Percentiles rank a stretch among this genome's conserved stretches.
Conservation (phyloP, 1,140 invertebrate genomes). For the Drosophila baimaii region DNA sequence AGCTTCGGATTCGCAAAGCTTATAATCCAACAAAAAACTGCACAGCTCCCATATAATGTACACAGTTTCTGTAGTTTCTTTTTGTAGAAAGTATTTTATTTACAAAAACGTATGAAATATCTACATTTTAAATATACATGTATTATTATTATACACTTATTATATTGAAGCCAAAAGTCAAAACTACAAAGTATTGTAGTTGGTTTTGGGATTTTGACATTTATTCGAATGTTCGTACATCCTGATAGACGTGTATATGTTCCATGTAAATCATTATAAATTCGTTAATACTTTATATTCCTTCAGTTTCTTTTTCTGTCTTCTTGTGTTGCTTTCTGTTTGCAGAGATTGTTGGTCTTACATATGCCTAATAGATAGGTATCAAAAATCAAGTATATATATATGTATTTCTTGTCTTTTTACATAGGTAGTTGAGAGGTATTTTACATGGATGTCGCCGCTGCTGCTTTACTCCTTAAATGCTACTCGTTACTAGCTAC, state of each 20-base stretch:
- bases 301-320: conserved; percentile 15
- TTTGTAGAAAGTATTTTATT: conserved; percentile 54
- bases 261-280: conserved; percentile 42
- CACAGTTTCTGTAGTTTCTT: not conserved
- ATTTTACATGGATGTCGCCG: conserved; percentile 40
- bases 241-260: conserved; percentile 6
- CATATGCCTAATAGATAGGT: conserved; percentile 17
- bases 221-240: conserved; percentile 25
- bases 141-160: not conserved
- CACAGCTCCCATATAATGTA: too few species aligned
- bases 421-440: conserved; percentile 52
- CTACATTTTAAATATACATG: conserved; percentile 19
- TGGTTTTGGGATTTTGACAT: conserved; percentile 9
- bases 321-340: conserved; percentile 6
- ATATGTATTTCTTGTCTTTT: conserved; percentile 7
- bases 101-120: conserved; percentile 45
- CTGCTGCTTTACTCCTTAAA: not conserved
- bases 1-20: too few species aligned
- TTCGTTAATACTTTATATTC: conserved; percentile 47
- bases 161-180: not conserved
- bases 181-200: conserved; percentile 15
- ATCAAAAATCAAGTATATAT: conserved; percentile 27
- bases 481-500: too few species aligned
- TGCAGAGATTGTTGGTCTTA: not conserved
- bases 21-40: too few species aligned